A percentile compares a stretch with the other conserved stretches of the same genome.
Evolutionary conservation across 2,888 invertebrate species (phyloP).

Genomic region (Atethmia centrago): DNA sequence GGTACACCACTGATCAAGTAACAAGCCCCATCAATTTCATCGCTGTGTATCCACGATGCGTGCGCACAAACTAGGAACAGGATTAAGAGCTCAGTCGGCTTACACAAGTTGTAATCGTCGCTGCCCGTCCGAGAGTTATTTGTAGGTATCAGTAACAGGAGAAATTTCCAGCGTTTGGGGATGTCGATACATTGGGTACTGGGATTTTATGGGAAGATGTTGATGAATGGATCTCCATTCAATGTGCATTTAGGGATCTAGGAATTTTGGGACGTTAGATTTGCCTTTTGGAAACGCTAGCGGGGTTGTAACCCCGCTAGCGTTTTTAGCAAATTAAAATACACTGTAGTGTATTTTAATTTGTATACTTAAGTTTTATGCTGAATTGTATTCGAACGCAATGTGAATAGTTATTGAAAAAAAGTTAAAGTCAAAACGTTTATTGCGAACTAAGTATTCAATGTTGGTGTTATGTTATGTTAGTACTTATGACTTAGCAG

Average conservation of each 20-base stretch:
- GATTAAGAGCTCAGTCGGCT: conserved; percentile 57
- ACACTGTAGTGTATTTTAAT: too few relatives aligned
- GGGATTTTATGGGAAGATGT: conserved; percentile 13
- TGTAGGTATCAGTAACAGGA: conserved; percentile 38
- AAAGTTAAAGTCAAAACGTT: too few relatives aligned
- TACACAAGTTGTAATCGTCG: conserved; percentile 61
- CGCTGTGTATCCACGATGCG: conserved; percentile 40
- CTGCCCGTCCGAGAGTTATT: conserved; percentile 40
- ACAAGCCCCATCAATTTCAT: conserved; percentile 28
- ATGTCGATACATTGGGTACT: conserved; percentile 27
- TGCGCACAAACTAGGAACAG: conserved; percentile 57
- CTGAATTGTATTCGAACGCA: too few relatives aligned
- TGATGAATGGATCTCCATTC: not conserved
- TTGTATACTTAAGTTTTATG: too few relatives aligned
- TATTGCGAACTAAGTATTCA: too few relatives aligned
- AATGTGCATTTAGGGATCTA: not conserved
- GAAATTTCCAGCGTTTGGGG: conserved; percentile 30
- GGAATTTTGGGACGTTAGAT: not conserved
- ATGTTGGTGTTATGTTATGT: too few relatives aligned
- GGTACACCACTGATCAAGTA: conserved; percentile 18
- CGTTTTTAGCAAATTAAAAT: too few relatives aligned
- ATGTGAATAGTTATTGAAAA: too few relatives aligned
- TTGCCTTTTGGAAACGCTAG: not conserved
- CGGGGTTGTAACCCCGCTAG: too few relatives aligned
- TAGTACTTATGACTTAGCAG: too few relatives aligned